Base-by-base conservation (phyloP, 2,113 vertebrate genomes). In the Recurvirostra avosetta region DNA sequence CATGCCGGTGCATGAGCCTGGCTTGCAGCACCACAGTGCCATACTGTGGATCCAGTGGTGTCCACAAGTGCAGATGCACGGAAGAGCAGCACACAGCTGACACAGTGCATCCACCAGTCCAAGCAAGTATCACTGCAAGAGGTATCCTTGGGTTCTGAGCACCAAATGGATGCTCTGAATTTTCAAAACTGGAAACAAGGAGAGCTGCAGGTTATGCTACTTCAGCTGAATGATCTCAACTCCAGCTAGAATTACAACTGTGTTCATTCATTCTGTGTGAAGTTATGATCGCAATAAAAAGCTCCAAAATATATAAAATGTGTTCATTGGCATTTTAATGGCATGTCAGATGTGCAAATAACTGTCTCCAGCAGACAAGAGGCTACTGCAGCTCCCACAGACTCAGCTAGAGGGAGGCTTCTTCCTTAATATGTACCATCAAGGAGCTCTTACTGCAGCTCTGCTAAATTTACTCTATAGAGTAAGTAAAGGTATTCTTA, bases 401-500 rank as follows among this genome's bases (percentile, higher is more conserved):
- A 79, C 88, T 88, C 77, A 92, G 92, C 85, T 94, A 95, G 78
- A 86, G 84, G 85, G 77, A 96, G 78, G 90, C 63, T 95, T 62
- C 58, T 76, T 94, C 75, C 63, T 66, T 50, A 68, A 2, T 40
- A 36, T 29, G 38, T 67, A 29, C 29, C 25, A 38, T 29, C 18
- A 53, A 19, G 34, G 47, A 90, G 29, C 11, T 56, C 56, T 47
- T 32, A 11, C 49, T 71, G 50, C 63, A 89, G 49, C n/a, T 77
- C 41, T 84, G 30, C 29, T 58, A 5, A 65, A 66, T 3, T 58
- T 27, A 17, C 8, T 38, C 56, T 34, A 17, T 7, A 43, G 43
- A 61, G 34, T 23, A 80, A 88, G 23, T 25, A 34, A 77, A 84
- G 23, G 13, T 65, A 38, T 66, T 70, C 14, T 21, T 71, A 29